phyloP scores from a whole-genome alignment of 2,888 invertebrate species.

The Heliconius aoede region DNA sequence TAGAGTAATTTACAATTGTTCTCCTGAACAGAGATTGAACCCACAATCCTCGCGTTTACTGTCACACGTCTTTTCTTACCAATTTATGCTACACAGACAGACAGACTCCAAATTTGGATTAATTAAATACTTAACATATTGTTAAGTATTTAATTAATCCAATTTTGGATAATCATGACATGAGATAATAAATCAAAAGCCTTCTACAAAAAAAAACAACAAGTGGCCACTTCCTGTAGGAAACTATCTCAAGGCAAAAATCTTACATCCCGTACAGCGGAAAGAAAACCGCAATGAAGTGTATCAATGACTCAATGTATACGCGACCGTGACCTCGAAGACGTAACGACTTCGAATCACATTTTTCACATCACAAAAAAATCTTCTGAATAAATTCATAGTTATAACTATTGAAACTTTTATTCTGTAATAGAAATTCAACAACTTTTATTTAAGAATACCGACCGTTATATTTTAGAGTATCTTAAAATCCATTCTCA shows the following conservation, averaged over 20 bases:
- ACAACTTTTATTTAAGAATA: neutral
- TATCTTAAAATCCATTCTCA: neutral
- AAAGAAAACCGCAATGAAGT: slow-evolving; percentile 31
- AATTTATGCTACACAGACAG: neutral
- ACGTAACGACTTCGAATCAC: slow-evolving; percentile 5
- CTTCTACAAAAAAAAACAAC: neutral
- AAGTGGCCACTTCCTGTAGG: slow-evolving; percentile 20
- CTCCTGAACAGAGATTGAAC: neutral
- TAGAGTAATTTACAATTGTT: neutral
- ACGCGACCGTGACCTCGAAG: slow-evolving; percentile 15
- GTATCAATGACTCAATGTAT: slow-evolving; percentile 29
- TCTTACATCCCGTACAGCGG: slow-evolving; percentile 18
- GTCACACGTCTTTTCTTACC: no score
- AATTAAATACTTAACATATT: no score
- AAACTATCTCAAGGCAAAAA: slow-evolving; percentile 4
- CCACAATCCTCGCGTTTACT: neutral
- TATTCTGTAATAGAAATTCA: neutral
- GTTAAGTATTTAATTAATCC: no score
- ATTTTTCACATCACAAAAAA: neutral
- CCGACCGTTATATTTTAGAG: neutral
- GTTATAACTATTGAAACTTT: neutral
- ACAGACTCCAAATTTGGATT: no score
- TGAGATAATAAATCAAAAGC: neutral
- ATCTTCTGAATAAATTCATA: neutral
- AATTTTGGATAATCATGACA: no score